These are phyloP conservation scores for Melinopterus prodromus DNA, from an alignment of 2,888 invertebrate species.

Conservation along the genomic window DNA sequence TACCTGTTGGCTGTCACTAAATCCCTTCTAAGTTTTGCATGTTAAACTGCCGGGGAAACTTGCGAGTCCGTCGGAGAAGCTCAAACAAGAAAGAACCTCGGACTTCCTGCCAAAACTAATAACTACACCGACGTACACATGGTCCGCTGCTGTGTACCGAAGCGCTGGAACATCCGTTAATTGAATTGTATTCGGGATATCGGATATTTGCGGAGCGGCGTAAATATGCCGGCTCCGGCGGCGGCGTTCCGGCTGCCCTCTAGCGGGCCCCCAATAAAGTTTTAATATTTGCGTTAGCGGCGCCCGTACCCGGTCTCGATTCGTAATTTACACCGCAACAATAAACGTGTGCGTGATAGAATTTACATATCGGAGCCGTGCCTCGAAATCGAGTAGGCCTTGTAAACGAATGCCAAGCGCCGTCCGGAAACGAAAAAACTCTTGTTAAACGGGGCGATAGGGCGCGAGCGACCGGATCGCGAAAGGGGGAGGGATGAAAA, in stretches of 20 bases:
- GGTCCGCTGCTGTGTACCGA: conserved; percentile 6
- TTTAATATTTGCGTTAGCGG: conserved; percentile 14
- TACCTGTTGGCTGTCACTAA: too few relatives aligned
- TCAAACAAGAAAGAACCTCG: conserved; percentile 19
- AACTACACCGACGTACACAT: conserved; percentile 10
- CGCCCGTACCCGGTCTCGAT: neutral
- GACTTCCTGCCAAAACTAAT: conserved; percentile 25
- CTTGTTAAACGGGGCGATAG: neutral
- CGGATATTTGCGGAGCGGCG: conserved; percentile 22
- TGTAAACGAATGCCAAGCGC: neutral
- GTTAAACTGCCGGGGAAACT: too few relatives aligned
- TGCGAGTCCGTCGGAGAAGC: neutral
- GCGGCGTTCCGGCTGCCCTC: neutral
- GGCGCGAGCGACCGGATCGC: neutral
- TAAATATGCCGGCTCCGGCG: conserved; percentile 9
- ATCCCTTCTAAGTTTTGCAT: too few relatives aligned
- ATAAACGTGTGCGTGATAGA: neutral
- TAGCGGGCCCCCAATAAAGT: conserved; percentile 4
- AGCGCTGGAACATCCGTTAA: conserved; percentile 14
- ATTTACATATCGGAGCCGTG: neutral
- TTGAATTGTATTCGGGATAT: conserved; percentile 16
- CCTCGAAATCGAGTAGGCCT: neutral
- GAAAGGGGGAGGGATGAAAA: neutral
- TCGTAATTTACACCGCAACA: neutral
- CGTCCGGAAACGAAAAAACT: neutral